Conservation (phyloP, 2,113 vertebrate species). For the Hucho hucho region DNA sequence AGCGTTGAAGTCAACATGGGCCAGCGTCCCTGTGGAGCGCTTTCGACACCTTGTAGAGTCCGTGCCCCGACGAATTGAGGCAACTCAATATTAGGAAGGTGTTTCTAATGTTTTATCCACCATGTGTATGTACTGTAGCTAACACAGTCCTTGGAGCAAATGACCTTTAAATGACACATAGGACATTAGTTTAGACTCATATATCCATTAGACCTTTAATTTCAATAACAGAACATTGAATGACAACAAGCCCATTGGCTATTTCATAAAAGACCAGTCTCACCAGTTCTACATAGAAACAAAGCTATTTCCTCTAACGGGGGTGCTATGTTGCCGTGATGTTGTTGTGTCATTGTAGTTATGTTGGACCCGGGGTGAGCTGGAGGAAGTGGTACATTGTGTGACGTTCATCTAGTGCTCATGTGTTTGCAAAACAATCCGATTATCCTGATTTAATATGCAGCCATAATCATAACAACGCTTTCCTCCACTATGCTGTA, state of each 20-base stretch:
- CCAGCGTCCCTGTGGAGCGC: too few species aligned
- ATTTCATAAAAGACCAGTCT: neutral
- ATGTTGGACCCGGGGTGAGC: too few species aligned
- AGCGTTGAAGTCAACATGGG: too few species aligned
- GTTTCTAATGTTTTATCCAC: too few species aligned
- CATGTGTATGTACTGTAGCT: too few species aligned
- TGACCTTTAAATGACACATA: neutral
- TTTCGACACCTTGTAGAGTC: too few species aligned
- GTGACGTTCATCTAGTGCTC: neutral
- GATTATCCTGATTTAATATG: constrained; percentile 22
- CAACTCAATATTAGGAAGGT: too few species aligned
- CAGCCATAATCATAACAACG: neutral
- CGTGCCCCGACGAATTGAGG: too few species aligned
- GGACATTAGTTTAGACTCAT: too few species aligned
- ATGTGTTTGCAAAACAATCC: constrained; percentile 22
- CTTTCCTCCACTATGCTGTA: neutral
- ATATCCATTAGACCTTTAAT: too few species aligned
- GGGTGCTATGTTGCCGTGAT: neutral
- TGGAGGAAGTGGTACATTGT: too few species aligned
- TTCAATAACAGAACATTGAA: neutral
- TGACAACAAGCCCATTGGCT: neutral
- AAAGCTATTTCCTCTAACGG: neutral
- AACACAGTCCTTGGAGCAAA: too few species aligned
- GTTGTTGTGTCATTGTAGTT: neutral
- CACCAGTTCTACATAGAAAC: neutral